Evolutionary conservation across 2,797 vertebrate genomes (phyloP), one percentile per base, ranked within the genome.

Genomic region (Chloroceryle amazona): DNA sequence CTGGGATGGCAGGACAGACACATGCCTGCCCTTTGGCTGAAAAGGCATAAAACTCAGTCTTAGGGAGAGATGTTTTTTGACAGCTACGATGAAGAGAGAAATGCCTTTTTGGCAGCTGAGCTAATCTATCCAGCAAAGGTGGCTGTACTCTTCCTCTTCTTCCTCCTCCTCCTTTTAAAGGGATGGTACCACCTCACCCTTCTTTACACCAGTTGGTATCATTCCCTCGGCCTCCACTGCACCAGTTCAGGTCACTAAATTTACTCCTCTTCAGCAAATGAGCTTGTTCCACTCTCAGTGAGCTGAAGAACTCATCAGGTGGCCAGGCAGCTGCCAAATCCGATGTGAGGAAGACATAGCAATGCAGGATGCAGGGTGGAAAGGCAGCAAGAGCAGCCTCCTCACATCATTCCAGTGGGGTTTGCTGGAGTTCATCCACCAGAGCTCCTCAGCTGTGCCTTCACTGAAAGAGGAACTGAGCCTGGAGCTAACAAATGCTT

Each of bases 331-430:
- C 58, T 91, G 81, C 88, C 82, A 73, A 66, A 90, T 44, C 16
- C 6, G 1, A 17, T 1, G 13, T 0, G 0, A 55, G 29, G 31
- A 88, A 46, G 33, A 89, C 46, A 49, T 0, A 62, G 70, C 18
- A 29, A 68, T 12, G 19, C 22, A 72, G 78, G 63, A 73, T 1
- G 1, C 10, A 26, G 51, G 66, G 42, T 4, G 1, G 61, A 78
- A 88, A 54, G 52, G 72, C 75, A 51, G 58, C 1, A 1, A 51
- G 57, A 85, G 57, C 63, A 81, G 73, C 33, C 31, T 93, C 86
- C 73, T 73, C 70, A 60, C 70, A 47, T 8, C 51, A 86, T 73
- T 1, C 0, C 44, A 35, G 22, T 33, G 55, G 63, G 54, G 33
- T 70, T 89, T 86, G 70, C 67, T 72, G 58, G 86, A 89, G 55